phyloP scores from a whole-genome alignment of 2,797 vertebrate species.

The Rhinichthys osculus region DNA sequence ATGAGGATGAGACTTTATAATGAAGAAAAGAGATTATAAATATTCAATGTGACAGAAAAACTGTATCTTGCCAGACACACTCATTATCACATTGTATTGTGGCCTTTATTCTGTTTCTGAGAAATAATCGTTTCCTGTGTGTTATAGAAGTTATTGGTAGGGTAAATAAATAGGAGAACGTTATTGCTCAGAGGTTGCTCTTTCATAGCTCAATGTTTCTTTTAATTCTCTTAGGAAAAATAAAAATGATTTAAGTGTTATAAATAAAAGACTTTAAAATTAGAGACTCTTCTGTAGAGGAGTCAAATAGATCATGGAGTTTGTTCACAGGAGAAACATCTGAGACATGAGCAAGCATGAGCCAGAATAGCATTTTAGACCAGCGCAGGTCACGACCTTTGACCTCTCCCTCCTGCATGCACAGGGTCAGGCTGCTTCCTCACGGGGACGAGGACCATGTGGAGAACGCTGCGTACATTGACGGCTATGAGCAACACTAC shows the following conservation, averaged over 20 bases:
- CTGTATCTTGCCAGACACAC: neutral
- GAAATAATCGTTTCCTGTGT: neutral
- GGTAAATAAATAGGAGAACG: neutral
- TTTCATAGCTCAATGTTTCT: too few species aligned
- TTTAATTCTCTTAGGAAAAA: neutral
- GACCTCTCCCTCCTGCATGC: conserved; percentile 34
- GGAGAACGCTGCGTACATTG: conserved; percentile 76
- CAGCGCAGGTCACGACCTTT: neutral
- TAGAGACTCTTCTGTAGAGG: neutral
- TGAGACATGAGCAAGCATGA: too few species aligned
- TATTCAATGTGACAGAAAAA: neutral
- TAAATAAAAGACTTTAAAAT: neutral
- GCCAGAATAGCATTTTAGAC: neutral
- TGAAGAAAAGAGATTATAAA: neutral
- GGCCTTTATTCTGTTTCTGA: neutral
- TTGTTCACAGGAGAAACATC: neutral
- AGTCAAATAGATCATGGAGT: neutral
- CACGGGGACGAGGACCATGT: conserved; percentile 79
- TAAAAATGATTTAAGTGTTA: neutral
- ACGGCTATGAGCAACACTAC: conserved; percentile 82
- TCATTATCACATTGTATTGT: neutral
- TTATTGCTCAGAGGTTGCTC: neutral
- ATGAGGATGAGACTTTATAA: conserved; percentile 1
- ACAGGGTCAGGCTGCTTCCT: conserved; percentile 79
- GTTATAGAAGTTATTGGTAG: neutral